Percentiles rank a stretch among this genome's conserved stretches.
phyloP scores from a whole-genome alignment of 2,888 invertebrate genomes.

The Biston stratarius region DNA sequence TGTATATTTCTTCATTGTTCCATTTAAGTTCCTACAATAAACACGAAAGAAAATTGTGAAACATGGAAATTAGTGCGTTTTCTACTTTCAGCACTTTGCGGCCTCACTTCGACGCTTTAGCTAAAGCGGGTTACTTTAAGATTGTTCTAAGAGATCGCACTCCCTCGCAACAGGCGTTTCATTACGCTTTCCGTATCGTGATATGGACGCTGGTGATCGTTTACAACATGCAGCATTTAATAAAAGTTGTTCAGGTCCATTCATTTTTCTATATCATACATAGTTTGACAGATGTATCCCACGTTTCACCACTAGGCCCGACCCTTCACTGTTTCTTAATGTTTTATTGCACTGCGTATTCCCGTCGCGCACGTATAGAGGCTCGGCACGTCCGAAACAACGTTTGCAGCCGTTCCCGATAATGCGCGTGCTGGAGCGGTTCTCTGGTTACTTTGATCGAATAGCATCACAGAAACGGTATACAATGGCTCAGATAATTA shows the following conservation, averaged over 20 bases:
- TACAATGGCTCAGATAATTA: neutral
- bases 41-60: neutral
- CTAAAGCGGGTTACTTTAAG: conserved; percentile 69
- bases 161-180: conserved; percentile 50
- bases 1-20: conserved; percentile 17
- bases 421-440: neutral
- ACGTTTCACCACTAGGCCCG: neutral
- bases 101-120: conserved; percentile 70
- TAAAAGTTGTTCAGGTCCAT: conserved; percentile 66
- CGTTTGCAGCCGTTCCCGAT: neutral
- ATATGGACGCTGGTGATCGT: conserved; percentile 57
- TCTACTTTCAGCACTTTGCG: conserved; percentile 59
- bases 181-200: conserved; percentile 56
- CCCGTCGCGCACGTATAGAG: neutral
- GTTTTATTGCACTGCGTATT: neutral
- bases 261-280: neutral
- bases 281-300: neutral
- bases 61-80: conserved; percentile 29
- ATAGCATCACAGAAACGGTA: no score
- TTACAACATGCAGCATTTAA: conserved; percentile 72
- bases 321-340: neutral
- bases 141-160: conserved; percentile 56
- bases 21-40: conserved; percentile 8
- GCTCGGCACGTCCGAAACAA: no score
- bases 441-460: neutral